Percentiles rank a stretch among this genome's conserved stretches.
phyloP scores from a whole-genome alignment of 2,113 vertebrate genomes.

The Toxotes jaculatrix region DNA sequence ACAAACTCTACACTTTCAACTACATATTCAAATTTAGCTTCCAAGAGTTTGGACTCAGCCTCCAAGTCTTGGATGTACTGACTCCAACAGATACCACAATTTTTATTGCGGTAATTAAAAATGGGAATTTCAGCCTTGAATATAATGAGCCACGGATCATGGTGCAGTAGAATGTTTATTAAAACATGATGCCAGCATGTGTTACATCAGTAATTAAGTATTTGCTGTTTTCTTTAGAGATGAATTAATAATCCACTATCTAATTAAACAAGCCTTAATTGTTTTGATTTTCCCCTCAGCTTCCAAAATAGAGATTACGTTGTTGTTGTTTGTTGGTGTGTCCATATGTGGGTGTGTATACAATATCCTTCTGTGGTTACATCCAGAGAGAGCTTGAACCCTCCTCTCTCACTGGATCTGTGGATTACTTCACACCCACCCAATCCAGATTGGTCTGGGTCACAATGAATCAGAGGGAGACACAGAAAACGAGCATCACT shows the following conservation, averaged over 20 bases:
- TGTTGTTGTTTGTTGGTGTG: constrained; percentile 28
- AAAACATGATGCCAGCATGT: constrained; percentile 7
- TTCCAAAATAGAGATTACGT: constrained; percentile 28
- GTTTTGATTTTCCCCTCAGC: constrained; percentile 72
- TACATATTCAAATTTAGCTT: neutral
- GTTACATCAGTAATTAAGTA: constrained; percentile 29
- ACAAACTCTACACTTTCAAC: neutral
- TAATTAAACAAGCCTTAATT: constrained; percentile 51
- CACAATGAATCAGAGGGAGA: constrained; percentile 56
- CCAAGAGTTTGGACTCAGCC: neutral
- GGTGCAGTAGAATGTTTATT: constrained; percentile 15
- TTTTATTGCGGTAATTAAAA: constrained; percentile 30
- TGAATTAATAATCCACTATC: constrained; percentile 28
- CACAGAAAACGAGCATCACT: constrained; percentile 22
- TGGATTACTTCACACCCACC: constrained; percentile 25
- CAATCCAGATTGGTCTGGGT: constrained; percentile 47
- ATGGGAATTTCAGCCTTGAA: neutral
- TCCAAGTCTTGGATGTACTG: neutral
- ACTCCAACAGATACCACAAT: neutral
- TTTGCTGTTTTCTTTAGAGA: constrained; percentile 41
- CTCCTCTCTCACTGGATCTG: constrained; percentile 35
- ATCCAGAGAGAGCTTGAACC: constrained; percentile 55
- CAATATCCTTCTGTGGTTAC: constrained; percentile 36
- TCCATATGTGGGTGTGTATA: constrained; percentile 40
- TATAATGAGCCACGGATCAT: constrained; percentile 1